phyloP scores from a whole-genome alignment of 2,113 vertebrate species.

The Serilophus lunatus region DNA sequence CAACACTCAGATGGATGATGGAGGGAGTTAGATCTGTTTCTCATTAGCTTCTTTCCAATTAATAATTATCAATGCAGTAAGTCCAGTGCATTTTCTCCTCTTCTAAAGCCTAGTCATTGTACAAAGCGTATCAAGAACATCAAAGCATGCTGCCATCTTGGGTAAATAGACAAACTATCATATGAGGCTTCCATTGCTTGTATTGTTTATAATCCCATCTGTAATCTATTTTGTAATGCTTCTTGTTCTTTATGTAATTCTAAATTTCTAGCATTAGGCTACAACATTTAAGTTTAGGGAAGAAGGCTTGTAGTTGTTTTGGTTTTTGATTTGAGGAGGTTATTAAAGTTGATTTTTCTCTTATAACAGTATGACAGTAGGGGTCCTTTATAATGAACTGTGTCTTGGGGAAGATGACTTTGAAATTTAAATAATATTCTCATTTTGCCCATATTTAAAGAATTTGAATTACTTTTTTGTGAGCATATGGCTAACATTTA shows the following conservation, averaged over 20 bases:
- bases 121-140: neutral
- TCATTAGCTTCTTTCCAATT: neutral
- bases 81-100: neutral
- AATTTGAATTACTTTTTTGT: neutral
- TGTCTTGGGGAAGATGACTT: neutral
- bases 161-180: neutral
- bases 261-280: neutral
- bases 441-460: neutral
- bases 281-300: neutral
- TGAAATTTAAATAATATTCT: neutral
- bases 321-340: neutral
- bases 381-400: neutral
- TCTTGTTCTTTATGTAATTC: neutral
- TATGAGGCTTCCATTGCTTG: neutral
- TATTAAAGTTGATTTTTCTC: neutral
- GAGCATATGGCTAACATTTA: neutral
- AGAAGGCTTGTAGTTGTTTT: fast-evolving
- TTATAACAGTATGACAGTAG: neutral
- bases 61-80: neutral
- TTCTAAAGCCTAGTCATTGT: neutral
- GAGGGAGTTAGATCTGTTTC: neutral
- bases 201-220: neutral
- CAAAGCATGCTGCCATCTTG: neutral
- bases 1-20: neutral
- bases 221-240: neutral